These are phyloP conservation scores for Elgonia sp. DNA, from an alignment of 2,888 invertebrate genomes.

Conservation along the genomic window DNA sequence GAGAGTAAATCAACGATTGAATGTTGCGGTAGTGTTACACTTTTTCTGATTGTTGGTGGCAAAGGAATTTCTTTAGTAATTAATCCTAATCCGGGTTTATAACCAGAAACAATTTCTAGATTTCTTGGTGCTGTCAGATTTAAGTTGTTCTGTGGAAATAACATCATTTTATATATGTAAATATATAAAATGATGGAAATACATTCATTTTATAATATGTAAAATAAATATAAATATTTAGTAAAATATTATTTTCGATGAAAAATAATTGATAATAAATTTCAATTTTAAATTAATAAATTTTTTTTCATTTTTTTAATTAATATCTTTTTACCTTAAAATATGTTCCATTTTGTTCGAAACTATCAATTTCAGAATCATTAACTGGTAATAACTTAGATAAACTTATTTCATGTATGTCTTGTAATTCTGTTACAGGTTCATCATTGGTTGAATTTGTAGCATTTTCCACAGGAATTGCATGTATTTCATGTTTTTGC, in stretches of 20 bases:
- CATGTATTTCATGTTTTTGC: slow-evolving; percentile 71
- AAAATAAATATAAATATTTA: too few species aligned
- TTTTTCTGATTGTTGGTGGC: slow-evolving; percentile 74
- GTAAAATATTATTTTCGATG: too few species aligned
- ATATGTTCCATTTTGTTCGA: slow-evolving; percentile 28
- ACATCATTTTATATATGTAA: too few species aligned
- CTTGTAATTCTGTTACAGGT: slow-evolving; percentile 64
- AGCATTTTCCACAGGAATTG: slow-evolving; percentile 50
- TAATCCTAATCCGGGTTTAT: slow-evolving; percentile 76
- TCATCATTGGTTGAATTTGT: slow-evolving; percentile 56
- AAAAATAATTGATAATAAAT: too few species aligned
- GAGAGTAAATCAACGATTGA: slow-evolving; percentile 75
- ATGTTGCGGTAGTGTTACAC: slow-evolving; percentile 72
- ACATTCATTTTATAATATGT: too few species aligned
- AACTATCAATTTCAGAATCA: background rate
- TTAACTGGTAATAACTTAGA: slow-evolving; percentile 62
- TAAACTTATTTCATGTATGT: slow-evolving; percentile 63
- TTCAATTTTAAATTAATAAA: background rate
- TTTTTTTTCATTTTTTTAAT: background rate
- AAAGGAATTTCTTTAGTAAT: slow-evolving; percentile 74
- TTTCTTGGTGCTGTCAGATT: slow-evolving; percentile 31
- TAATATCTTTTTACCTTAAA: too few species aligned
- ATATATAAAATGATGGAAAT: too few species aligned
- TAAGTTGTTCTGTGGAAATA: slow-evolving; percentile 23
- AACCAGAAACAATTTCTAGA: slow-evolving; percentile 76